Base-by-base conservation (phyloP, 2,888 invertebrate species). In the Rhingia rostrata region DNA sequence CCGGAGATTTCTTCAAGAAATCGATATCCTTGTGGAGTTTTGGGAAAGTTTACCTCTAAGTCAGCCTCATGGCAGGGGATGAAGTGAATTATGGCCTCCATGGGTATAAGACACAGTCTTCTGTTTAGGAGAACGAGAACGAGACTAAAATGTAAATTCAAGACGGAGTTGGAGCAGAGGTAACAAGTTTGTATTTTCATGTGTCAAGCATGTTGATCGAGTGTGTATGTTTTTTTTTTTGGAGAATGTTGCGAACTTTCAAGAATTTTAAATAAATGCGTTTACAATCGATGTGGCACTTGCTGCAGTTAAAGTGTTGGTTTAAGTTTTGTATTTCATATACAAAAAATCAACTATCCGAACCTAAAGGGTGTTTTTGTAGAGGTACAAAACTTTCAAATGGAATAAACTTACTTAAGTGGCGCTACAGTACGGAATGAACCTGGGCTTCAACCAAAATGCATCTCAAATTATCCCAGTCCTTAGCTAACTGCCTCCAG, bases 11-110 rank as follows among this genome's bases (percentile, higher is more conserved):
- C 2, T 89, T 88, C 7, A 89, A 47, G 6, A 84, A 73, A 35
- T 88, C 74, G 30, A 88, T 88, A 4, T 88, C 88, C 0, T 7
- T 56, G 33, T 88, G 86, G 0, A 58, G 37, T 10, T n/a, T 87
- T 86, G 4, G 89, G 63, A 6, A 87, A 87, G 2, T 85, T 86
- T 9, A 14, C 61, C 0, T 89, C 75, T 9, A 88, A 77, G 37
- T 85, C 73, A 6, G 87, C 73, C 2, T 88, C 88, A 4, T 88
- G 88, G 32, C 88, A 86, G 12, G 90, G 90, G 22, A 90, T 53
- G 61, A 90, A 90, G 75, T 90, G 88, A 22, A 90, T 80, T 33
- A 90, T 86, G 0, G 88, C 89, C 7, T 87, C 86, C 37, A 90
- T 49, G 0, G 90, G 90, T 14, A 64, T 6, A 22, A 22, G 45